Evolutionary conservation across 2,797 vertebrate genomes (phyloP), one percentile per base, ranked within the genome.

Genomic region (Sternarchorhynchus goeldii): DNA sequence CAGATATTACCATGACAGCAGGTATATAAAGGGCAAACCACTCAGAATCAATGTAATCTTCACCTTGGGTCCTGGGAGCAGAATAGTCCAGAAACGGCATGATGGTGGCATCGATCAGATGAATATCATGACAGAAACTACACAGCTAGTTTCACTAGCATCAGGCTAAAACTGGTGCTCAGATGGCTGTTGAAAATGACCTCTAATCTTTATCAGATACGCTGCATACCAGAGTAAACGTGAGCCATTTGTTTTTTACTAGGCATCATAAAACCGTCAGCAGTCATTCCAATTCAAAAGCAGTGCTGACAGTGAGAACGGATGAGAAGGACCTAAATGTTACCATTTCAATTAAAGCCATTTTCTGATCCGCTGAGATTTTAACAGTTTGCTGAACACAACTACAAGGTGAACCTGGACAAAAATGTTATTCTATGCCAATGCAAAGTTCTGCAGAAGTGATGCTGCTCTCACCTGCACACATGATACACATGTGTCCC

Each of bases 361-460:
- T 57, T 36, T 70, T 8, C 55, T 69, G 7, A 18, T 20, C 36
- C 29, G 39, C 67, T 50, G 39, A 8, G 10, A 67, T 58, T 45
- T 62, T 29, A 18, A 75, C 29, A 18, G 20, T 4, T 18, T 4
- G 14, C 41, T 64, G 63, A 20, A 68, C 57, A 75, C 66, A 57
- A 7, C 55, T 69, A 59, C 29, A 32, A 5, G 25, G 64, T 41
- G 29, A 50, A 66, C 8, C n/a, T 3, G 16, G 41, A 53, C 73
- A 74, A 58, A 60, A 70, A 34, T 20, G 4, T 64, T 62, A 31
- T 60, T 18, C 53, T 4, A 6, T 64, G 20, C 21, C 8, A 55
- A 69, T 53, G 25, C 73, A 70, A 69, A 70, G 41, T 25, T 68
- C 20, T 10, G 20, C 55, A 71, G 32, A 65, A 12, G 8, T 50